Evolutionary conservation across 2,888 invertebrate species (phyloP).

Genomic region (Hofmannophila pseudospretella): DNA sequence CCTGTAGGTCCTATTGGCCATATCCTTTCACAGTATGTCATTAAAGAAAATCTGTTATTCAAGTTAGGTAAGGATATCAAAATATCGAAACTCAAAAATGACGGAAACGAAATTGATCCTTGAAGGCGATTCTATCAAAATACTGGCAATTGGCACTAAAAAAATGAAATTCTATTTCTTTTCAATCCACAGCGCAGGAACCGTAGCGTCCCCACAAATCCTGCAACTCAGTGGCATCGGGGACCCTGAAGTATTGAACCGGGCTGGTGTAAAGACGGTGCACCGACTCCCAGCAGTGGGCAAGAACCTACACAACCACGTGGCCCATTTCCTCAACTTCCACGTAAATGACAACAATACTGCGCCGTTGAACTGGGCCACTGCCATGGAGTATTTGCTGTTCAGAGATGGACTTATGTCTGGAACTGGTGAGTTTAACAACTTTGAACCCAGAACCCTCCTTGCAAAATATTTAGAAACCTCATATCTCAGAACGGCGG

Average conservation of each 20-base stretch:
- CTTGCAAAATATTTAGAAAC: too few relatives aligned
- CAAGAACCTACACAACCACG: constrained; percentile 91
- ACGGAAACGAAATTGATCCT: background rate
- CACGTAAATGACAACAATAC: constrained; percentile 91
- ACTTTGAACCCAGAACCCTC: too few relatives aligned
- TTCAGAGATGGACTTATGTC: constrained; percentile 94
- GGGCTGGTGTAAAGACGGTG: constrained; percentile 81
- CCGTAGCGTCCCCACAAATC: constrained; percentile 96
- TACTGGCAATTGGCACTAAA: too few relatives aligned
- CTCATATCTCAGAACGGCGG: too few relatives aligned
- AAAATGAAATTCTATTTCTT: background rate
- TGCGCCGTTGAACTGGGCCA: constrained; percentile 92
- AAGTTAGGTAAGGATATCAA: too few relatives aligned
- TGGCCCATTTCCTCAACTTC: constrained; percentile 88
- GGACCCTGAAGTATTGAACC: constrained; percentile 82
- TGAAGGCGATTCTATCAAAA: too few relatives aligned
- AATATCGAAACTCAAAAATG: background rate
- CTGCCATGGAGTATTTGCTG: constrained; percentile 92
- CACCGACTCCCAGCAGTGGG: constrained; percentile 90
- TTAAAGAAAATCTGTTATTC: too few relatives aligned
- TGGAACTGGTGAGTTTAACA: constrained; percentile 87
- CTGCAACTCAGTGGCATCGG: constrained; percentile 94
- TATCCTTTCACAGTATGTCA: too few relatives aligned
- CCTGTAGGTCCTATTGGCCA: too few relatives aligned
- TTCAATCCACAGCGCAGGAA: constrained; percentile 82